Conservation (phyloP, 2,113 vertebrate genomes). For the Atlantisia rogersi region DNA sequence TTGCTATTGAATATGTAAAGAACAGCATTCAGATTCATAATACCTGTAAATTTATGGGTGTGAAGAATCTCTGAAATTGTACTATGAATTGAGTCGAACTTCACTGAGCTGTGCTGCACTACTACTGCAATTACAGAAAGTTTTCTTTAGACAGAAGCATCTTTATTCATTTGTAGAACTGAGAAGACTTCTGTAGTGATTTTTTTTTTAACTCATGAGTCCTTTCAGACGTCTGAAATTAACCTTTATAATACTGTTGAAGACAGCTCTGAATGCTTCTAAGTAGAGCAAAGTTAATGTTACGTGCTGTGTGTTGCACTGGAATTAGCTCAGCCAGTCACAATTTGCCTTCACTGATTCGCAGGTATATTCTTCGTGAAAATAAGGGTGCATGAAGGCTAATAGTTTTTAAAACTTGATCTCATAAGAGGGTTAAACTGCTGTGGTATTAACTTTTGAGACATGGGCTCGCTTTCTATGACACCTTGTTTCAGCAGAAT, state of each 20-base stretch:
- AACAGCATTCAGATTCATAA: neutral
- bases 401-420: neutral
- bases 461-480: neutral
- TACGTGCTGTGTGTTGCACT: neutral
- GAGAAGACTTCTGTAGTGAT: neutral
- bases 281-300: neutral
- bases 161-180: neutral
- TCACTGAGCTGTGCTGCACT: neutral
- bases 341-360: neutral
- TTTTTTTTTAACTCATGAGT: neutral
- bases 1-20: neutral
- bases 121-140: neutral
- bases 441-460: neutral
- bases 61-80: neutral
- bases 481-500: neutral
- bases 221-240: neutral
- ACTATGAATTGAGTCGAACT: neutral
- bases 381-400: neutral
- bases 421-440: neutral
- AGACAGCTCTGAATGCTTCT: neutral
- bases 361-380: neutral
- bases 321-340: neutral
- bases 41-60: neutral
- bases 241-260: neutral
- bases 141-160: neutral